Conservation (phyloP, 2,113 vertebrate genomes). For the Aptenodytes patagonicus region DNA sequence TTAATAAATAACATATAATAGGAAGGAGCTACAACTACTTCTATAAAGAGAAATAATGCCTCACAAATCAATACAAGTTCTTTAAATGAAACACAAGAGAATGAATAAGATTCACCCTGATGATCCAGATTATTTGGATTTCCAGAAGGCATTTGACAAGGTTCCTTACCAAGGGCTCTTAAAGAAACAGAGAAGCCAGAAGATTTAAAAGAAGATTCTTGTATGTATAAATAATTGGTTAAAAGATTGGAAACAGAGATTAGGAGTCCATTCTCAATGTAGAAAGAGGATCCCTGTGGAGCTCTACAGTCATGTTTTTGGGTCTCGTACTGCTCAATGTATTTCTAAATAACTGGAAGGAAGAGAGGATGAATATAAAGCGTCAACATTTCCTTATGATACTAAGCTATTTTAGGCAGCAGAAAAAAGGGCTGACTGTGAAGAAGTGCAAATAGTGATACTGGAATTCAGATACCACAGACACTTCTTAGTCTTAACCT, state of each 20-base stretch:
- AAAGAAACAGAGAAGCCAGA: not conserved
- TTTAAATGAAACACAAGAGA: not conserved
- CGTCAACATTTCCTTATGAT: slow-evolving; percentile 5
- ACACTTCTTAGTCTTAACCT: not conserved
- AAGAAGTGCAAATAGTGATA: not conserved
- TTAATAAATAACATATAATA: not conserved
- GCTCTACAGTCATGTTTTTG: not conserved
- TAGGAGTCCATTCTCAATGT: not conserved
- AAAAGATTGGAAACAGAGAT: slow-evolving; percentile 16
- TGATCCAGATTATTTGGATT: slow-evolving; percentile 13
- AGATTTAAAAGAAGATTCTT: slow-evolving; percentile 23
- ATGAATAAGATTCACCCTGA: not conserved
- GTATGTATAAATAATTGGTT: slow-evolving; percentile 19
- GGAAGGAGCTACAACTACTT: not conserved
- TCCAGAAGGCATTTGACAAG: slow-evolving; percentile 14
- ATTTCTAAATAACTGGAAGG: not conserved
- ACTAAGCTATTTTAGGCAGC: not conserved
- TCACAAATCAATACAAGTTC: not conserved
- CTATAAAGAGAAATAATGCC: not conserved
- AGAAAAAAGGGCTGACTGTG: not conserved
- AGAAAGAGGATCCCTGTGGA: not conserved
- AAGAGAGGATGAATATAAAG: not conserved
- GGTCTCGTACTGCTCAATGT: not conserved
- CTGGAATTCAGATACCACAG: not conserved
- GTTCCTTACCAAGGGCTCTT: not conserved